Evolutionary conservation across 1,140 invertebrate species (phyloP), one percentile per base, ranked within the genome.

Genomic region (Leptopilina boulardi): DNA sequence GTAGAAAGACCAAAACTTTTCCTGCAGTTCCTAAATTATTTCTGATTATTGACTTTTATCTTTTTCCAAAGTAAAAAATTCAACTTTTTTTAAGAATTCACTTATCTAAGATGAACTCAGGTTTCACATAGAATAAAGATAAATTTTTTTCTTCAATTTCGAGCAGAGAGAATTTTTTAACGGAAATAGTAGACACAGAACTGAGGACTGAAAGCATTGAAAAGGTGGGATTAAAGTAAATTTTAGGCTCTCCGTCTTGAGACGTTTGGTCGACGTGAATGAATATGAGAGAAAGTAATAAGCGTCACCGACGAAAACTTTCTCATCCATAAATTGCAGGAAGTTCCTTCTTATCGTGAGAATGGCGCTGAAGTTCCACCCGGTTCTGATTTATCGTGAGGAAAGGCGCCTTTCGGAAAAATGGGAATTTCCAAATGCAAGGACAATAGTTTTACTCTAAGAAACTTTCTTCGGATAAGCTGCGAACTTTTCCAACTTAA

Each of bases 331-430:
- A 56, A 56, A 56, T 56, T 56, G 54, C 54, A 56, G 54, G 54
- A 56, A 56, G 54, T 56, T 56, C 54, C 74, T 51, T 51, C 76
- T 80, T 80, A 80, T 80, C 79, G 79, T 70, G 70, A 73, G 70
- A 74, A 75, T 72, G 76, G 56, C 75, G 72, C 76, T 80, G 71
- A 72, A 77, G 75, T 77, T 80, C 70, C 47, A 59, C 47, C 71
- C 71, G 74, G 71, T 74, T 80, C 77, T 77, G 78, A 80, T 80
- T 80, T 77, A 74, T 77, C 70, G 78, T 74, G n/a, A 73, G 51
- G 51, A 19, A 71, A 59, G 75, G 59, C 74, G 73, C 74, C 54
- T 73, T 77, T 56, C 21, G 38, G 75, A 76, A 76, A 54, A 76
- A 74, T 74, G 54, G 71, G 44, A 66, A 77, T 73, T 77, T 77